Base-by-base conservation (phyloP, 2,888 invertebrate genomes). In the Archips xylosteana region DNA sequence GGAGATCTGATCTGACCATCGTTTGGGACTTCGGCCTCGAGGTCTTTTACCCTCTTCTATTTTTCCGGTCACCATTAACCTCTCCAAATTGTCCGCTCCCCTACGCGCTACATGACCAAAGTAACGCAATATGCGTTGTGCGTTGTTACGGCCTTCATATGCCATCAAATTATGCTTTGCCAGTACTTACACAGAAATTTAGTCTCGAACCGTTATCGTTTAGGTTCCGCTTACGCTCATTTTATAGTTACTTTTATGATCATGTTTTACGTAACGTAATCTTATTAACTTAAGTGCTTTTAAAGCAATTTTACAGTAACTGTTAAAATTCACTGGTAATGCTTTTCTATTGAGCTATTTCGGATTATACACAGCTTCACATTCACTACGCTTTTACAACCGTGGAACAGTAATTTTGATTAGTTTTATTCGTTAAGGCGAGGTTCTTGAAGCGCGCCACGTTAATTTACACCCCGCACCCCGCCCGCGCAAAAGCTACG, bases 201-300 rank as follows among this genome's bases (percentile, higher is more conserved):
- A 39, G 23, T 63, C 62, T 34, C 39, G 49, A 23, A 66, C 51
- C 36, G 66, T 71, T 65, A 65, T 71, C 67, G 54, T 72, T 67
- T 57, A 45, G 34, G 39, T 73, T 57, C 66, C 66, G 54, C 39
- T 57, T 57, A 23, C 54, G 15, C 57, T 13, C 66, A 42, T 66
- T 73, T 73, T 68, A 73, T 68, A 49, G 67, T 59, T 39, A 59
- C 63, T 63, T 73, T 73, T 68, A 73, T 63, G 57, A 64, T 42
- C 57, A 32, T 61, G 71, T 68, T 63, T 49, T 61, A 36, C 70
- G 57, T 34, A 64, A 64, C 57, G 57, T 32, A 59, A 69, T 68
- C 62, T 68, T 68, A 68, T 68, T 68, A 63, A 59, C 32, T 69
- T 51, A 68, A 65, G 70, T 65, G 65, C 49, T 70, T 63, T 63